Base-by-base conservation (phyloP, 1,140 invertebrate species). In the Danaus melanippus region DNA sequence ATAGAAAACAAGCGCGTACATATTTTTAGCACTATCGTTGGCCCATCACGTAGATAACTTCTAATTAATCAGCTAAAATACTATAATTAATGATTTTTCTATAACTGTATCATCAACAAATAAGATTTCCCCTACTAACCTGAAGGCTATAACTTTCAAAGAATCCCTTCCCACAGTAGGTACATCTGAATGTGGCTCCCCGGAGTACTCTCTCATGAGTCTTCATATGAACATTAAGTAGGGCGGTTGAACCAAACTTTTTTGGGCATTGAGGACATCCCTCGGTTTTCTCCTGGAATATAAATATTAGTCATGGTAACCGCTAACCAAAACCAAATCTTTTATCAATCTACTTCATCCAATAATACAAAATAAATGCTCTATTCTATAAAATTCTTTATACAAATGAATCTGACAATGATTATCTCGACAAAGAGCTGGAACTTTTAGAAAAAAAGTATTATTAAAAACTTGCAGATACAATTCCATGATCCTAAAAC, bases 211-310 rank as follows among this genome's bases (percentile, higher is more conserved):
- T 56, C 56, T 81, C 81, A 66, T 92, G 90, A 0, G 88, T 89
- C 40, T 90, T 88, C 57, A 88, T 81, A 56, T 92, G 90, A 46
- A 88, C 87, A 47, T 87, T 89, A 10, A 92, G 77, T n/a, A 90
- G 86, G 11, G 89, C 88, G 41, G 86, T 84, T n/a, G 90, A 90
- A 0, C 89, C 89, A 64, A 92, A 92, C 57, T 83, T 88, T 69
- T 91, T 90, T 1, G 87, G 86, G 67, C 91, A 92, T 15, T 88
- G 77, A 0, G 80, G 70, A 61, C 91, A 92, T 0, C 74, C 85
- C 54, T 89, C 88, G 0, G 87, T 88, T 60, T 90, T 90, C 55
- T 90, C 89, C 62, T 89, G 58, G 0, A 60, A 68, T 40, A 52
- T 45, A 46, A 57, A 58, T 39, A 48, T 49, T 42, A 42, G 7